Evolutionary conservation across 2,888 invertebrate species (phyloP).

Genomic region (Fragum fragum): DNA sequence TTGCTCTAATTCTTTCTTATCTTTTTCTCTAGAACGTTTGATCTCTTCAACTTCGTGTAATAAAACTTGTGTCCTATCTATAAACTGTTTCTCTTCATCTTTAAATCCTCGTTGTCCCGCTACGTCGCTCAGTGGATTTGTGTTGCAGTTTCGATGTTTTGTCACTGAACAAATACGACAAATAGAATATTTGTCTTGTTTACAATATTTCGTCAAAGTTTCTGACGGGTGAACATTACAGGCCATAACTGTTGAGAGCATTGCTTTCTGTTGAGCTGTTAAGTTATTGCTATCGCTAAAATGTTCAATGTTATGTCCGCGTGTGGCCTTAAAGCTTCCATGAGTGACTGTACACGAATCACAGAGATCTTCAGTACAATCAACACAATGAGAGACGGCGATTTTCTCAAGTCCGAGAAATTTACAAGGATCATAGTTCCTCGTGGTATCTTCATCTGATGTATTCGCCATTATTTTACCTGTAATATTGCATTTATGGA

Average conservation of each 20-base stretch:
- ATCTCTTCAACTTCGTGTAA: background rate
- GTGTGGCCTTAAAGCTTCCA: background rate
- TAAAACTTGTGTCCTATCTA: background rate
- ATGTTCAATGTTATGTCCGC: background rate
- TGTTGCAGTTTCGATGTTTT: background rate
- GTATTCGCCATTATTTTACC: background rate
- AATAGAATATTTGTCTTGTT: background rate
- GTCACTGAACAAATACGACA: background rate
- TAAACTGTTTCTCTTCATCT: background rate
- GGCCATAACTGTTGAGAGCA: background rate
- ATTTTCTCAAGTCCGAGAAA: background rate
- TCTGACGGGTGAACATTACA: background rate
- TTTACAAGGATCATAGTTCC: background rate
- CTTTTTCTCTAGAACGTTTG: background rate
- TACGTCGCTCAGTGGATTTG: background rate
- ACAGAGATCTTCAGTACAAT: background rate
- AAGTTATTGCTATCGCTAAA: background rate
- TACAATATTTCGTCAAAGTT: background rate
- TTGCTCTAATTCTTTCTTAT: background rate
- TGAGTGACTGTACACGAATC: background rate
- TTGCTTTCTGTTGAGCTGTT: background rate
- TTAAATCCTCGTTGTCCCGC: background rate
- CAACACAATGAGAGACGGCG: background rate
- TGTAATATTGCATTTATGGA: too few relatives aligned
- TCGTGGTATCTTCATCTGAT: background rate